These are phyloP conservation scores for Lochmaea capreae DNA, from an alignment of 2,888 invertebrate genomes.

Conservation along the genomic window DNA sequence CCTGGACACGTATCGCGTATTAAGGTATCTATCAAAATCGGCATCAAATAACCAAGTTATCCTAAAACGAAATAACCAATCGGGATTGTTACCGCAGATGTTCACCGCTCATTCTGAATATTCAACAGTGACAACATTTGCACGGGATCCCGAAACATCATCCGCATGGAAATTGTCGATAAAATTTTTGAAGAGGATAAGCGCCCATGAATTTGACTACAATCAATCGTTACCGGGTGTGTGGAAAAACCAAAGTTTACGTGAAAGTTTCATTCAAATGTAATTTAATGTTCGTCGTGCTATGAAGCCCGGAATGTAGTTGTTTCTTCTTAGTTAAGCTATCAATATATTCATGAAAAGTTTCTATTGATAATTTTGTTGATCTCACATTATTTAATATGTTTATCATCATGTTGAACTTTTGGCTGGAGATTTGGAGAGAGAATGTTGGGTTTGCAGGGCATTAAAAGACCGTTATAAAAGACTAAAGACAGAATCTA, in stretches of 20 bases:
- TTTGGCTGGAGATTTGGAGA: no score
- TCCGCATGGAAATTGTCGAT: constrained; percentile 36
- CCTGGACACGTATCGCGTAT: constrained; percentile 16
- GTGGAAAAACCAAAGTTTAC: not conserved
- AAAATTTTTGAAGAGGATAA: constrained; percentile 31
- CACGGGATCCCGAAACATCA: constrained; percentile 46
- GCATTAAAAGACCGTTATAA: no score
- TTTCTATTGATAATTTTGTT: no score
- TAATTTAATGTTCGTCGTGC: no score
- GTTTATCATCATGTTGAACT: no score
- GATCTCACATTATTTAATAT: no score
- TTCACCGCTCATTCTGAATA: constrained; percentile 54
- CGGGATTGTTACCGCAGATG: constrained; percentile 62
- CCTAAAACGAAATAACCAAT: constrained; percentile 61
- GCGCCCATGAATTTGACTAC: constrained; percentile 21
- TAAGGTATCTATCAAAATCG: constrained; percentile 50
- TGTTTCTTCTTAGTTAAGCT: no score
- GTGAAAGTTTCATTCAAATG: no score
- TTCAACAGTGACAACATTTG: constrained; percentile 48
- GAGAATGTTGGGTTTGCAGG: no score
- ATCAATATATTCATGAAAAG: no score
- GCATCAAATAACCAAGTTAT: constrained; percentile 57
- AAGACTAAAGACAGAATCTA: no score
- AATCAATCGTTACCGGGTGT: constrained; percentile 18
- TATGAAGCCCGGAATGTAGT: no score